Conservation (phyloP, 2,888 invertebrate species). For the Andrena chrysosceles region DNA sequence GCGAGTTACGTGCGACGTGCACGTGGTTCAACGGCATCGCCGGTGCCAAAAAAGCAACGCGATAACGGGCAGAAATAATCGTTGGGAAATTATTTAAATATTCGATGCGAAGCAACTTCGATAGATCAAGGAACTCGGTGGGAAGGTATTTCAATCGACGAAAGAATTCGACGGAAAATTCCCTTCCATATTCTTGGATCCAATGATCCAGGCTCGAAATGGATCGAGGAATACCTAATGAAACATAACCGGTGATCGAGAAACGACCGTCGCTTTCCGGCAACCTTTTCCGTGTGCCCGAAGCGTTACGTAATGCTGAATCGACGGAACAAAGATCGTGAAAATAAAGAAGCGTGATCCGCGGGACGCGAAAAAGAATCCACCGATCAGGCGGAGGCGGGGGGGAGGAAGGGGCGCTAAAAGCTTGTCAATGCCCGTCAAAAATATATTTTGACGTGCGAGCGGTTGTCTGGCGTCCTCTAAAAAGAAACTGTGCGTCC, state of each 20-base stretch:
- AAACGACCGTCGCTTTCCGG: constrained; percentile 2
- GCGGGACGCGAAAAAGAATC: constrained; percentile 17
- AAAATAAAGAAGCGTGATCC: constrained; percentile 20
- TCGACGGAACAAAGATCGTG: constrained; percentile 29
- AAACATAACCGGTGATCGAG: no score
- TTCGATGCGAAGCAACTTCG: no score
- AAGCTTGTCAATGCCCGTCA: constrained; percentile 76
- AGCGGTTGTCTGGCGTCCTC: constrained; percentile 28
- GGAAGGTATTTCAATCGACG: no score
- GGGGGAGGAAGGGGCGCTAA: constrained; percentile 57
- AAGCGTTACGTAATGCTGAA: constrained; percentile 30
- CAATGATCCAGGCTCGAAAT: no score
- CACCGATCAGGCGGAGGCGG: background rate
- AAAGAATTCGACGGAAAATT: no score
- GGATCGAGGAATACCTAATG: no score
- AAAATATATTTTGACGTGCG: constrained; percentile 65
- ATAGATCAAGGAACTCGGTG: no score
- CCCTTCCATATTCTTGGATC: no score
- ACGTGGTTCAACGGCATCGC: constrained; percentile 12
- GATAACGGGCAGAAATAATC: background rate
- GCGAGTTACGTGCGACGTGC: background rate
- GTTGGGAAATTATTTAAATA: no score
- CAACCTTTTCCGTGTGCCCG: constrained; percentile 24
- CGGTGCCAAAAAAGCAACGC: background rate
- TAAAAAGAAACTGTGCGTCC: constrained; percentile 46